Base-by-base conservation (phyloP, 53 echinoderm and acorn worm genomes). In the Arbacia lixula region DNA sequence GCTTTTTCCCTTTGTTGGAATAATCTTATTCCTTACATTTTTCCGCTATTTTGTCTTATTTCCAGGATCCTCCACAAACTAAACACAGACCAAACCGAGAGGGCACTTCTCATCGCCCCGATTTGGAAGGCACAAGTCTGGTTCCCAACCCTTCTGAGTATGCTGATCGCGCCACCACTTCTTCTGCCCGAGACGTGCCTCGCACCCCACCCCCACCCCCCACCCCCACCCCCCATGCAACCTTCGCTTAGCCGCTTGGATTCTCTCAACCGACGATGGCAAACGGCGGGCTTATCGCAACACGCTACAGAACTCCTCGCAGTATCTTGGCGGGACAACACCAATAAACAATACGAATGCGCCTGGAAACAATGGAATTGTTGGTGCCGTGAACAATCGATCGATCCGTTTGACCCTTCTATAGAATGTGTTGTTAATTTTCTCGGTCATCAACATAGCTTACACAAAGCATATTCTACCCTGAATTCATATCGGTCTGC, bases 311-410 rank as follows among this genome's bases (percentile, higher is more conserved):
- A 83, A 25, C 83, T 88, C 39, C 69, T 88, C 83, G 46, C 79
- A n/a, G 55, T 64, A 25, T 80, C 66, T 20, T 87, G 87, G 36
- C 67, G 87, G 16, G 34, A 24, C 10, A 51, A 67, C 32, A 81
- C 81, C n/a, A 79, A 40, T 69, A 79, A 87, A 43, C 87, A 87
- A 17, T 79, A 87, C 38, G 54, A 87, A 29, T 79, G 80, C 0
- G 88, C 88, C 33, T 87, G 88, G 82, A 12, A 63, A 82, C 31
- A 68, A 57, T 87, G 88, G 88, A 66, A 25, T n/a, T n/a, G n/a
- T n/a, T n/a, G n/a, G n/a, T n/a, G n/a, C n/a, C n/a, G n/a, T n/a
- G n/a, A n/a, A n/a, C n/a, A n/a, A n/a, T n/a, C n/a, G n/a, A n/a
- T n/a, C n/a, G n/a, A n/a, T n/a, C n/a, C n/a, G n/a, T n/a, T n/a